Conservation (phyloP, 1,140 invertebrate species). For the Dryas iulia region DNA sequence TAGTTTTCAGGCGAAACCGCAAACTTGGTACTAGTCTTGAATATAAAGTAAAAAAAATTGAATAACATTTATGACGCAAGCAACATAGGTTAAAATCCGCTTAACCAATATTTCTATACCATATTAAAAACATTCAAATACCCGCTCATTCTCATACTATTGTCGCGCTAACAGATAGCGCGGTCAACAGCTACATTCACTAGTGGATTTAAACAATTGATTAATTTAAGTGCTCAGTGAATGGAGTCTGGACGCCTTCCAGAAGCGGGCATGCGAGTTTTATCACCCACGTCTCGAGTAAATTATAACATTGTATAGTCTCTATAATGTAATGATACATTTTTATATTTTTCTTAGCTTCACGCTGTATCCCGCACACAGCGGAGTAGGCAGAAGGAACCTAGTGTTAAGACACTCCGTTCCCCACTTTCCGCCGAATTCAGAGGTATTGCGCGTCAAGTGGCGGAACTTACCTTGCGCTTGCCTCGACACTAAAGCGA, state of each 20-base stretch:
- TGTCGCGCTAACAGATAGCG: constrained; percentile 16
- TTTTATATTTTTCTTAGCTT: neutral
- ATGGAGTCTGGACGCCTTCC: constrained; percentile 67
- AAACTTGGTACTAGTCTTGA: no score
- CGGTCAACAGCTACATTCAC: constrained; percentile 62
- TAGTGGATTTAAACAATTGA: constrained; percentile 72
- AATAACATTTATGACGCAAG: no score
- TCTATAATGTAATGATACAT: neutral
- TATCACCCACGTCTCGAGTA: constrained; percentile 20
- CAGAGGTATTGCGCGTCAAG: no score
- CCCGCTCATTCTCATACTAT: neutral
- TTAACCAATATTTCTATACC: neutral
- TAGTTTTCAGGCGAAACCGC: no score
- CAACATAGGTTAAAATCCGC: no score
- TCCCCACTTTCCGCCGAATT: no score
- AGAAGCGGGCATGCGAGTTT: constrained; percentile 42
- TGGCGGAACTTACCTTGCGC: no score
- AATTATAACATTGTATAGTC: neutral
- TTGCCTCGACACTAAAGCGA: no score
- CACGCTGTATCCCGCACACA: no score
- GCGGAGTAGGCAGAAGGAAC: no score
- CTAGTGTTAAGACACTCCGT: no score
- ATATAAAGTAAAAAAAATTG: no score
- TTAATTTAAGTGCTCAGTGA: constrained; percentile 69
- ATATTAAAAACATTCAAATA: neutral